Evolutionary conservation across 1,140 invertebrate genomes (phyloP).

Genomic region (Drosophila nasuta): DNA sequence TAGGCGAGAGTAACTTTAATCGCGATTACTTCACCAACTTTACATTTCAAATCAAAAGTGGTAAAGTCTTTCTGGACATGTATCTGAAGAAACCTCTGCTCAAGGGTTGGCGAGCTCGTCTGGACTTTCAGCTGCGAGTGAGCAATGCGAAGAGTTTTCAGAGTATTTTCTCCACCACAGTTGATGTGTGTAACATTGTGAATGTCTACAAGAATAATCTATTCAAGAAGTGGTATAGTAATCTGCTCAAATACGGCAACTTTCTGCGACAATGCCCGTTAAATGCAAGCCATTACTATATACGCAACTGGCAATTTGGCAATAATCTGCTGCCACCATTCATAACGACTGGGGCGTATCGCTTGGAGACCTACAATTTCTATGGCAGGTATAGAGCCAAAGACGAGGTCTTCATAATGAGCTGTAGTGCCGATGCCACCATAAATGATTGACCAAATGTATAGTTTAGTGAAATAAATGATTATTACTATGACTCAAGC

Average conservation of each 20-base stretch:
- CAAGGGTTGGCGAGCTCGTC: slow-evolving; percentile 43
- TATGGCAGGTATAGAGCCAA: slow-evolving; percentile 49
- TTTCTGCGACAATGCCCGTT: slow-evolving; percentile 58
- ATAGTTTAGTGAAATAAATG: slow-evolving; percentile 6
- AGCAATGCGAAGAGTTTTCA: slow-evolving; percentile 61
- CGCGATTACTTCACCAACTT: slow-evolving; percentile 64
- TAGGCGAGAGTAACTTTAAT: slow-evolving; percentile 53
- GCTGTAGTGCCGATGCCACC: slow-evolving; percentile 46
- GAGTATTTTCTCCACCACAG: slow-evolving; percentile 54
- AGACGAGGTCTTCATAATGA: slow-evolving; percentile 64
- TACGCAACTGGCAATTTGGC: slow-evolving; percentile 52
- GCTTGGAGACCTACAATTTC: slow-evolving; percentile 57
- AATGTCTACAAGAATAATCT: slow-evolving; percentile 52
- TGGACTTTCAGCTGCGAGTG: slow-evolving; percentile 63
- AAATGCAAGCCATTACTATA: slow-evolving; percentile 44
- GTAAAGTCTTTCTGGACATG: slow-evolving; percentile 56
- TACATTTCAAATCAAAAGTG: slow-evolving; percentile 35
- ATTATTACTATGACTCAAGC: not conserved
- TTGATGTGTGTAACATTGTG: slow-evolving; percentile 66
- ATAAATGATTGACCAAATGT: slow-evolving; percentile 18
- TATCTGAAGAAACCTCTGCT: slow-evolving; percentile 44
- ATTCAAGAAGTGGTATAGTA: slow-evolving; percentile 64
- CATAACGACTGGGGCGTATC: slow-evolving; percentile 49
- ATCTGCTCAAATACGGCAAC: slow-evolving; percentile 61
- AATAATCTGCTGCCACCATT: slow-evolving; percentile 56